Conservation (phyloP, 2,113 vertebrate genomes). For the Prinia subflava region DNA sequence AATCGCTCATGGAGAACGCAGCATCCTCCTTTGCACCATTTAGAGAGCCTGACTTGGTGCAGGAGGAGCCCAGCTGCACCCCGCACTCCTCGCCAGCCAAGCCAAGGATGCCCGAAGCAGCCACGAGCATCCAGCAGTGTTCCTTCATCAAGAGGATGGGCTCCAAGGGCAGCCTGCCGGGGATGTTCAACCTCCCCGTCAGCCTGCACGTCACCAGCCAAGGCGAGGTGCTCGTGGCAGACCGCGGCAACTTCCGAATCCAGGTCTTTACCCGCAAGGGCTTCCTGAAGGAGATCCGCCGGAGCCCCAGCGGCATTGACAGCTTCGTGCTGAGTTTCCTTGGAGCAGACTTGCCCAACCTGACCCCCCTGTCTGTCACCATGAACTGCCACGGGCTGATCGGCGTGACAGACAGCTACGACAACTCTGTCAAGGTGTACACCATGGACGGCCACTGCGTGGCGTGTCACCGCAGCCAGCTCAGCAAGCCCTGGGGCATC, state of each 20-base stretch:
- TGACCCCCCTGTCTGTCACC: slow-evolving; percentile 91
- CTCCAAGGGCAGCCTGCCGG: slow-evolving; percentile 88
- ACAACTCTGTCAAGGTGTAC: slow-evolving; percentile 96
- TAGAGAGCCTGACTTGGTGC: slow-evolving; percentile 79
- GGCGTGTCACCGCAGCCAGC: slow-evolving; percentile 92
- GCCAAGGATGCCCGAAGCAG: slow-evolving; percentile 64
- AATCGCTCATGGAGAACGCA: slow-evolving; percentile 70
- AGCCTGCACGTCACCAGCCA: slow-evolving; percentile 88
- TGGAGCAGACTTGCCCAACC: slow-evolving; percentile 90
- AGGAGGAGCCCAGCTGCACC: slow-evolving; percentile 73
- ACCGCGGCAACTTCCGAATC: slow-evolving; percentile 91
- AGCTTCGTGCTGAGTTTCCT: slow-evolving; percentile 95
- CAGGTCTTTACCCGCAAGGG: slow-evolving; percentile 97
- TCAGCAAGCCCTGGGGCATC: slow-evolving; percentile 97
- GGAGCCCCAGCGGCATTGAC: slow-evolving; percentile 92
- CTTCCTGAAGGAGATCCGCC: slow-evolving; percentile 92
- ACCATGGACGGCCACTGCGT: slow-evolving; percentile 92
- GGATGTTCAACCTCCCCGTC: slow-evolving; percentile 94
- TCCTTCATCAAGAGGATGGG: slow-evolving; percentile 97
- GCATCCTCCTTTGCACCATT: slow-evolving; percentile 59
- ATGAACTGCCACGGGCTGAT: slow-evolving; percentile 93
- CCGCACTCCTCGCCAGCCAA: slow-evolving; percentile 80
- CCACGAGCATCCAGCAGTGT: slow-evolving; percentile 80
- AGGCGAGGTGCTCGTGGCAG: slow-evolving; percentile 92
- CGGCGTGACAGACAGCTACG: slow-evolving; percentile 93